Evolutionary conservation across 2,797 vertebrate genomes (phyloP).

Genomic region (Rhinogobio ventralis): DNA sequence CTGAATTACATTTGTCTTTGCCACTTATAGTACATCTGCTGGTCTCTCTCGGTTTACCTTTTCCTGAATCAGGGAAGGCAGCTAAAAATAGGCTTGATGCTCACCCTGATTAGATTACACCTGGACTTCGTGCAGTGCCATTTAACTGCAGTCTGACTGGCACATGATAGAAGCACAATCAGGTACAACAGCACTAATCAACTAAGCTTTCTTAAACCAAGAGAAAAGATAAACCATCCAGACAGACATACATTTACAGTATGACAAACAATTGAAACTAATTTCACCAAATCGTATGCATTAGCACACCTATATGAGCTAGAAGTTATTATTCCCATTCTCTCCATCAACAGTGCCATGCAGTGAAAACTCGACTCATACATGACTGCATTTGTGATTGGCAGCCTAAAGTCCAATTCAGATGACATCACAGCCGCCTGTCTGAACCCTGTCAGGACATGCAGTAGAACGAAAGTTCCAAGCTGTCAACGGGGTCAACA

Average conservation of each 20-base stretch:
- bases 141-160: conserved; percentile 45
- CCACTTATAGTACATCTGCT: background rate
- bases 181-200: background rate
- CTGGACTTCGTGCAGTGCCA: conserved; percentile 28
- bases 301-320: background rate
- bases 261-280: no score
- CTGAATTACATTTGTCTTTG: background rate
- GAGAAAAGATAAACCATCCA: background rate
- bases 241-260: background rate
- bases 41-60: background rate
- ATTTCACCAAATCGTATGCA: background rate
- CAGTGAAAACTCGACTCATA: conserved; percentile 4
- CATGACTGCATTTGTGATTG: conserved; percentile 34
- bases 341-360: background rate
- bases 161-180: conserved; percentile 38
- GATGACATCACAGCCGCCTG: conserved; percentile 21
- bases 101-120: conserved; percentile 50
- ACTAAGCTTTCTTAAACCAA: background rate
- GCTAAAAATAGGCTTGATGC: conserved; percentile 41
- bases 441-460: conserved; percentile 28
- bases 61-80: conserved; percentile 7
- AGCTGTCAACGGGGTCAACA: conserved; percentile 28
- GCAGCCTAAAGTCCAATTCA: conserved; percentile 9
- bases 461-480: conserved; percentile 8
- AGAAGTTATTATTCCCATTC: background rate